Conservation (phyloP, 2,113 vertebrate species). For the Manacus vitellinus region DNA sequence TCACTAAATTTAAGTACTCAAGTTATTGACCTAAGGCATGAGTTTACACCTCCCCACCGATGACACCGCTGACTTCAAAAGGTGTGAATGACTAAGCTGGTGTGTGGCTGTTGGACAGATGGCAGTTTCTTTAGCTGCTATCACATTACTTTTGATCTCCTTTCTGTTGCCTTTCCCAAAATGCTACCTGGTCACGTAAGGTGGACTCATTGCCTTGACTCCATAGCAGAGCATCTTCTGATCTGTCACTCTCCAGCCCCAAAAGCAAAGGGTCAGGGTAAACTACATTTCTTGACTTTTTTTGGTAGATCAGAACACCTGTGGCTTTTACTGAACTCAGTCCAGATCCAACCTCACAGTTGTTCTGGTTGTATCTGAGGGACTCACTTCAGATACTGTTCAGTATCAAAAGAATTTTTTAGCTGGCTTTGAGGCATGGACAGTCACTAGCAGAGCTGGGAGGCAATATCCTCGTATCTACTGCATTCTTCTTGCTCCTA, state of each 20-base stretch:
- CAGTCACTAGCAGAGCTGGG: neutral
- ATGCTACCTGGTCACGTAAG: neutral
- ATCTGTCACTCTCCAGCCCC: neutral
- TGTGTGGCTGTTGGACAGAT: neutral
- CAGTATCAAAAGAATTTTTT: neutral
- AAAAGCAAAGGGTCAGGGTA: neutral
- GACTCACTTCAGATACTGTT: neutral
- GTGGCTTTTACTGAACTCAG: neutral
- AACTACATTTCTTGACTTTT: neutral
- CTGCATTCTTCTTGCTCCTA: neutral
- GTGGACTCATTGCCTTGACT: neutral
- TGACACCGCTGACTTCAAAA: neutral
- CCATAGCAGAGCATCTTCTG: neutral
- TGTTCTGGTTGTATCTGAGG: neutral
- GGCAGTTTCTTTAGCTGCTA: neutral
- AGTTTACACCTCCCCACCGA: neutral
- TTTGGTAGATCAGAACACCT: neutral
- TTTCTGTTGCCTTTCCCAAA: neutral
- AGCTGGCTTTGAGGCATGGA: neutral
- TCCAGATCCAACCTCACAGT: neutral
- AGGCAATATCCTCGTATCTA: neutral
- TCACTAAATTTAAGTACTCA: neutral
- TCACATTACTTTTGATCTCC: neutral
- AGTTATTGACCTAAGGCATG: neutral
- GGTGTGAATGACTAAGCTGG: fast-evolving